A percentile compares a stretch with the other conserved stretches of the same genome.
Conservation (phyloP, 2,113 vertebrate genomes). For the Diphyllodes magnificus region DNA sequence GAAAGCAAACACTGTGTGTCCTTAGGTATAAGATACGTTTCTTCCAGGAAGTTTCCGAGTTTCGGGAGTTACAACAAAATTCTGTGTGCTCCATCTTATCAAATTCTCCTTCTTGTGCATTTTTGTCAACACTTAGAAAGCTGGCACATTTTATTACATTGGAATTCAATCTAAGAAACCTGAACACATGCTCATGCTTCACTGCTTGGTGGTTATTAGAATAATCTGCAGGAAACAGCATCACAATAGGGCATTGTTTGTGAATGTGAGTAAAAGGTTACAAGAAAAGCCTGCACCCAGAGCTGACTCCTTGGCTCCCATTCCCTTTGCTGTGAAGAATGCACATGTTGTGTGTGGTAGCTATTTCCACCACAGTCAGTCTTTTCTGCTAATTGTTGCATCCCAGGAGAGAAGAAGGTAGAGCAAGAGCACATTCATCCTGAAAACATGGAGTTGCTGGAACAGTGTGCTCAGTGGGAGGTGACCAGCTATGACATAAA, state of each 20-base stretch:
- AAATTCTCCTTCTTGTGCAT: background rate
- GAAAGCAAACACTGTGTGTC: background rate
- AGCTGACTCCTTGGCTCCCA: background rate
- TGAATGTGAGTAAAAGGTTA: slow-evolving; percentile 40
- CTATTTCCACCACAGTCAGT: background rate
- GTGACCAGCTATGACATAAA: background rate
- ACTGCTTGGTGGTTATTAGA: background rate
- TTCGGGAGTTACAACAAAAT: background rate
- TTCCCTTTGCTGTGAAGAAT: slow-evolving; percentile 2
- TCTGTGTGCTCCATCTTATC: background rate
- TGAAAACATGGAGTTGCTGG: background rate
- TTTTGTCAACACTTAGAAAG: background rate
- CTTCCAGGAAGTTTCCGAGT: background rate
- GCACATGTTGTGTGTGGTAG: background rate
- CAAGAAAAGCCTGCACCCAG: background rate
- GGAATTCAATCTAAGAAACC: background rate
- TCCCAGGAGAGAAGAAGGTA: background rate
- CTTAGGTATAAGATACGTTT: background rate
- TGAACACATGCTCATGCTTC: background rate
- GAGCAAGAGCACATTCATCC: background rate
- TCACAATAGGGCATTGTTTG: slow-evolving; percentile 17
- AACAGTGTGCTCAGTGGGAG: background rate
- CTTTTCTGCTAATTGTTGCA: background rate
- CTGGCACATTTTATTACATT: background rate
- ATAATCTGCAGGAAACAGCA: slow-evolving; percentile 12